These are phyloP conservation scores for Argynnis bischoffii DNA, from an alignment of 2,888 invertebrate genomes.

Conservation along the genomic window DNA sequence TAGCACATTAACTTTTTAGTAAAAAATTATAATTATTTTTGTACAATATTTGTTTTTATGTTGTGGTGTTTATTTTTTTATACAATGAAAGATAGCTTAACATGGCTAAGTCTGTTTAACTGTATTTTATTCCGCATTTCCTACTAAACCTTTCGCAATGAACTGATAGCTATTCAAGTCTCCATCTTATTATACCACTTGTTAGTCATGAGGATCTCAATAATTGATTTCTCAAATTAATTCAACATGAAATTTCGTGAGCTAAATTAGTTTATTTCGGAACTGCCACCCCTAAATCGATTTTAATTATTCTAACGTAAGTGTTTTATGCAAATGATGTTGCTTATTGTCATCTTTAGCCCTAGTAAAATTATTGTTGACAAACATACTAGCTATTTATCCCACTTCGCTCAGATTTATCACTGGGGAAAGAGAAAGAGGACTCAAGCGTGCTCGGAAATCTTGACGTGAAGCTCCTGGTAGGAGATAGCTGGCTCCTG, in stretches of 20 bases:
- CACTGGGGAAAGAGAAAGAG: too few relatives aligned
- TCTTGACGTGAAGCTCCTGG: too few relatives aligned
- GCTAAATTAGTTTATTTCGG: constrained; percentile 23
- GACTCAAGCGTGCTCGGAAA: too few relatives aligned
- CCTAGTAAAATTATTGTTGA: too few relatives aligned
- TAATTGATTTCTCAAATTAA: constrained; percentile 27
- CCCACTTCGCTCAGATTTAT: too few relatives aligned
- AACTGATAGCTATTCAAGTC: background rate
- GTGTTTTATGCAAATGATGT: constrained; percentile 15
- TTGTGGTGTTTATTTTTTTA: too few relatives aligned
- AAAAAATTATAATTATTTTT: too few relatives aligned
- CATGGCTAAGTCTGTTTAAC: background rate
- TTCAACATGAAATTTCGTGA: constrained; percentile 19
- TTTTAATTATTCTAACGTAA: constrained; percentile 10
- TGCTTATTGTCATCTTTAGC: background rate
- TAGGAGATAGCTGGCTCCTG: too few relatives aligned
- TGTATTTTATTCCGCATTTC: background rate
- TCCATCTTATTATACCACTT: constrained; percentile 12
- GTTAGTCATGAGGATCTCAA: constrained; percentile 14
- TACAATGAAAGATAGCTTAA: too few relatives aligned
- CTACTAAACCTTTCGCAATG: background rate
- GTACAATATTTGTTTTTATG: too few relatives aligned
- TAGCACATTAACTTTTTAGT: too few relatives aligned
- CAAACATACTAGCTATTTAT: too few relatives aligned
- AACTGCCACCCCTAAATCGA: constrained; percentile 16